phyloP scores from a whole-genome alignment of 2,888 invertebrate species.

The Terebella lapidaria region DNA sequence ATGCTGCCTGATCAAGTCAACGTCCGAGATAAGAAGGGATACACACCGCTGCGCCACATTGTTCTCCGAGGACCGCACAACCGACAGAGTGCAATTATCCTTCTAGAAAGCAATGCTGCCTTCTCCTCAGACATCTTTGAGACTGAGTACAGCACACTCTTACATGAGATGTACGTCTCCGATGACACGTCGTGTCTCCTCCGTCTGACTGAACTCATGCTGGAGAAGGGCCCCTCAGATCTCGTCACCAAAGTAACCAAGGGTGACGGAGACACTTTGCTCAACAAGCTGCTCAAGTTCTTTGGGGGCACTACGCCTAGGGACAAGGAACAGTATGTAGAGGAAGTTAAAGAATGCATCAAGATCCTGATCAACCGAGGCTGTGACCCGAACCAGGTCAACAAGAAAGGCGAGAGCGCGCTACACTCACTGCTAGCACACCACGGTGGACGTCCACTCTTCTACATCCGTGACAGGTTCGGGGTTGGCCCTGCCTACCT shows the following conservation, averaged over 20 bases:
- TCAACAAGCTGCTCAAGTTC: conserved; percentile 61
- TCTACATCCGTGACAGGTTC: conserved; percentile 27
- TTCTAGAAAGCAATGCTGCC: conserved; percentile 22
- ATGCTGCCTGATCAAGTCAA: conserved; percentile 26
- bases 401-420: conserved; percentile 65
- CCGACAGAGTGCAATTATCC: conserved; percentile 23
- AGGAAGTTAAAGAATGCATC: conserved; percentile 36
- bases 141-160: conserved; percentile 21
- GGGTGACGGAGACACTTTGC: conserved; percentile 68
- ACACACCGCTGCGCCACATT: conserved; percentile 24
- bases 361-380: conserved; percentile 41
- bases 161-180: conserved; percentile 25
- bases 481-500: conserved; percentile 26
- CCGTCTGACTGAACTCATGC: conserved; percentile 23
- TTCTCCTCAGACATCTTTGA: conserved; percentile 24
- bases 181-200: conserved; percentile 23
- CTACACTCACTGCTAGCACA: conserved; percentile 61
- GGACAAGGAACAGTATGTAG: conserved; percentile 25
- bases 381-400: conserved; percentile 41
- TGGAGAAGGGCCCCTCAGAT: conserved; percentile 25
- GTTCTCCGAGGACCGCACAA: conserved; percentile 22
- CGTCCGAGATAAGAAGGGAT: conserved; percentile 22
- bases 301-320: conserved; percentile 26
- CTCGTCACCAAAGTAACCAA: conserved; percentile 41
- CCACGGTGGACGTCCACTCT: conserved; percentile 25